A percentile compares a stretch with the other conserved stretches of the same genome.
Conservation (phyloP, 2,888 invertebrate species). For the Endomychus coccineus region DNA sequence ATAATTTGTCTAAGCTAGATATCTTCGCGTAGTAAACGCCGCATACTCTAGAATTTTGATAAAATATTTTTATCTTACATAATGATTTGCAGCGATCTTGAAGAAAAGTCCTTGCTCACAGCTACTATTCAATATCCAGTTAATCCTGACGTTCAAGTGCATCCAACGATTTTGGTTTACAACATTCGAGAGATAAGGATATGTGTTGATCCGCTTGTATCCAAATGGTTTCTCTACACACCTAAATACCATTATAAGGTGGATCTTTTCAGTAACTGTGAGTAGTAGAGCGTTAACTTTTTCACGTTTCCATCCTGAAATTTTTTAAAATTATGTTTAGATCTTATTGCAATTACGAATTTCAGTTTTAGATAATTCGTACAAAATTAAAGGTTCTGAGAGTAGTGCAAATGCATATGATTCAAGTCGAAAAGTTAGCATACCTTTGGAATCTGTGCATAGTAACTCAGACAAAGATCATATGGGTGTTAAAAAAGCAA, state of each 20-base stretch:
- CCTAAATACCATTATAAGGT: too few species aligned
- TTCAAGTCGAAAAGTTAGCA: slow-evolving; percentile 42
- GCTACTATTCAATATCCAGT: slow-evolving; percentile 44
- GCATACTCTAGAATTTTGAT: too few species aligned
- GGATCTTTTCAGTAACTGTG: too few species aligned
- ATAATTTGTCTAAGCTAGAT: too few species aligned
- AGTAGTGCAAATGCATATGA: slow-evolving; percentile 33
- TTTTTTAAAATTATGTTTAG: too few species aligned
- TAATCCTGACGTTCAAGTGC: slow-evolving; percentile 39
- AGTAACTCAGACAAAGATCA: slow-evolving; percentile 44
- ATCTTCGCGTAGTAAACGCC: too few species aligned
- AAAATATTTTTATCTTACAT: too few species aligned
- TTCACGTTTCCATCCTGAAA: too few species aligned
- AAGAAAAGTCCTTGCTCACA: slow-evolving; percentile 39
- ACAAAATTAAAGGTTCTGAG: slow-evolving; percentile 24
- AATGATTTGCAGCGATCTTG: too few species aligned
- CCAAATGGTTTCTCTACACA: slow-evolving; percentile 57
- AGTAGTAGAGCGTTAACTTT: too few species aligned
- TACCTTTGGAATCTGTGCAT: slow-evolving; percentile 47
- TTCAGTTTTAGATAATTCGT: slow-evolving; percentile 10
- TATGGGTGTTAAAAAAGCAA: slow-evolving; percentile 23
- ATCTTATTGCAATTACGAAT: too few species aligned
- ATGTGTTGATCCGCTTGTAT: slow-evolving; percentile 57
- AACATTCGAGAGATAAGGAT: slow-evolving; percentile 47
- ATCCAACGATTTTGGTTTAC: slow-evolving; percentile 47